Base-by-base conservation (phyloP, 2,113 vertebrate species). In the Origma solitaria region DNA sequence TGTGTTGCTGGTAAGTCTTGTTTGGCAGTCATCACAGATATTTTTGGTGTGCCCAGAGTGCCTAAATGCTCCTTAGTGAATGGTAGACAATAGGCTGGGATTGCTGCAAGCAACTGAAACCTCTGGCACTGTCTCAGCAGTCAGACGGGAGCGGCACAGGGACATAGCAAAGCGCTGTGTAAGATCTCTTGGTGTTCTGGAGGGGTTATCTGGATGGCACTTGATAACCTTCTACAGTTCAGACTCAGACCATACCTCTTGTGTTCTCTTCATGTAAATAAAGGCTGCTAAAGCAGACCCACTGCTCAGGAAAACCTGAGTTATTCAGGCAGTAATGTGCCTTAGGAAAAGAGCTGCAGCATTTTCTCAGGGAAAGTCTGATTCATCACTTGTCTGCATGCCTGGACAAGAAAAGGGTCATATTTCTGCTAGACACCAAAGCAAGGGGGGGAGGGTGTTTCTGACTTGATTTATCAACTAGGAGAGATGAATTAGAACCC, bases 371-470 rank as follows among this genome's bases (percentile, higher is more conserved):
- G 92, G 88, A 95, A 94, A 94, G 87, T 91, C 92, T 96, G 95
- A 97, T 97, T 97, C 95, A 96, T 97, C 94, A 83, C 85, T 96
- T 88, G 75, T 95, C 90, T 93, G 93, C 95, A 78, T 88, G 94
- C 91, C 94, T 91, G 95, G 93, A 91, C 95, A 87, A 96, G 96
- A 83, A 94, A 70, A 90, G 90, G 81, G 94, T 93, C 88, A 88
- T 95, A 95, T 97, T 92, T 96, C 94, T 95, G 65, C 84, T 76
- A 91, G 96, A 94, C 92, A 96, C 91, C 61, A 82, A 93, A 81
- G 95, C 11, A 2, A 19, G 58, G 71, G 28, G 71, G 85, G 90
- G 68, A 49, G 92, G 33, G 50, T 62, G 88, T 68, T 97, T 95
- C 73, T 83, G 80, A 77, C 94, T 82, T 96, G 94, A 95, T 91